Evolutionary conservation across 2,888 invertebrate species (phyloP), one percentile per base, ranked within the genome.

Genomic region (Sinodicranocentrus sp.): DNA sequence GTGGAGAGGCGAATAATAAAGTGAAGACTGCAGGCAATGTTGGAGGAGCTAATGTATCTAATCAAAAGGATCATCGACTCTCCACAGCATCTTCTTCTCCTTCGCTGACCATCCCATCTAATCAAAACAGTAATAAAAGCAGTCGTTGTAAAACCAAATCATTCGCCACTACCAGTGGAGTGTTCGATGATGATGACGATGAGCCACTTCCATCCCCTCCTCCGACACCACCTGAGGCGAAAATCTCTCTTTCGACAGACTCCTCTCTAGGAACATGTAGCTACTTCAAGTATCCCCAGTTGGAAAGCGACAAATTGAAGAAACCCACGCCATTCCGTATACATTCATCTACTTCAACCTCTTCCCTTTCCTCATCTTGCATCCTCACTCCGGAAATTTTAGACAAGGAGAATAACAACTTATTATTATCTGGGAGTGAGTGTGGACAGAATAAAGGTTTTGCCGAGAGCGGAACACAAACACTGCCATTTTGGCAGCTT

Each of bases 161-260:
- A n/a, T n/a, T 15, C 48, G 48, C 48, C 48, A 17, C 15, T 17
- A 33, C 57, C 15, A 68, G n/a, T n/a, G n/a, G 68, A 21, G 28
- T 59, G 10, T 72, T 68, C 15, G 65, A 61, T 21, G 72, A 80
- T 19, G 57, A 75, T 10, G 82, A 83, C 5, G 65, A 83, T 21
- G 83, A 83, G 23, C 83, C 83, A 1, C n/a, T 83, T 1, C 83
- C 83, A 26, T 83, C 83, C 21, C 83, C 83, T 19, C 83, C 83
- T 33, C 83, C 83, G 8, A 83, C 83, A 0, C 83, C 83, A 54
- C 83, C 83, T 19, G 83, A 83, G 54, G 83, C 77, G 28, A 83
- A 83, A 28, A 54, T 68, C 28, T 68, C 63, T 19, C n/a, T 67
- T 13, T 57, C 57, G 10, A 25, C 28, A 0, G 44, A 70, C 63